Evolutionary conservation across 1,140 invertebrate species (phyloP).

Genomic region (Rhagoletis pomonella): DNA sequence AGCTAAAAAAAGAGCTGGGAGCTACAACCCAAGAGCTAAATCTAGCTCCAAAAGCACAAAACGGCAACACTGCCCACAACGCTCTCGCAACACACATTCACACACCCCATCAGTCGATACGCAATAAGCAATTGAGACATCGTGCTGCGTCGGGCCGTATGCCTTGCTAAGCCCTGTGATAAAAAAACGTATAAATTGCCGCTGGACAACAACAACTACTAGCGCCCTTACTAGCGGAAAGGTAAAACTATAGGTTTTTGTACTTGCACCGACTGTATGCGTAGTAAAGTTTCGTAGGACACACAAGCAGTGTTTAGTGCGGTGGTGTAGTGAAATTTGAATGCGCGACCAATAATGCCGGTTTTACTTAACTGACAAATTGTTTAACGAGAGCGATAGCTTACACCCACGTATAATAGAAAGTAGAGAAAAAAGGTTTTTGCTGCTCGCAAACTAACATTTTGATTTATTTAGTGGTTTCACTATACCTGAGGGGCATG

Average conservation of each 20-base stretch:
- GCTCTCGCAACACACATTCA: background rate
- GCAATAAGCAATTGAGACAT: background rate
- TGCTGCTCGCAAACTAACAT: too few relatives aligned
- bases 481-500: too few relatives aligned
- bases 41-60: too few relatives aligned
- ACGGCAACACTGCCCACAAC: too few relatives aligned
- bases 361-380: background rate
- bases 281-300: background rate
- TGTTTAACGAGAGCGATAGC: background rate
- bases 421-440: too few relatives aligned
- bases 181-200: conserved; percentile 46
- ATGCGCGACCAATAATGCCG: conserved; percentile 27
- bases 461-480: too few relatives aligned
- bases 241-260: background rate
- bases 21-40: too few relatives aligned
- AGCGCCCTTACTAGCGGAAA: background rate
- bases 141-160: background rate
- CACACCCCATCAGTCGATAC: background rate
- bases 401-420: background rate
- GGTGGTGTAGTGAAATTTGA: background rate
- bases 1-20: too few relatives aligned
- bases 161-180: conserved; percentile 20
- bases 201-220: conserved; percentile 14
- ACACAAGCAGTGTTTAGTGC: background rate
- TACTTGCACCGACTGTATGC: too few relatives aligned